Evolutionary conservation across 2,797 vertebrate species (phyloP), one percentile per base, ranked within the genome.

Genomic region (Spea hammondii): DNA sequence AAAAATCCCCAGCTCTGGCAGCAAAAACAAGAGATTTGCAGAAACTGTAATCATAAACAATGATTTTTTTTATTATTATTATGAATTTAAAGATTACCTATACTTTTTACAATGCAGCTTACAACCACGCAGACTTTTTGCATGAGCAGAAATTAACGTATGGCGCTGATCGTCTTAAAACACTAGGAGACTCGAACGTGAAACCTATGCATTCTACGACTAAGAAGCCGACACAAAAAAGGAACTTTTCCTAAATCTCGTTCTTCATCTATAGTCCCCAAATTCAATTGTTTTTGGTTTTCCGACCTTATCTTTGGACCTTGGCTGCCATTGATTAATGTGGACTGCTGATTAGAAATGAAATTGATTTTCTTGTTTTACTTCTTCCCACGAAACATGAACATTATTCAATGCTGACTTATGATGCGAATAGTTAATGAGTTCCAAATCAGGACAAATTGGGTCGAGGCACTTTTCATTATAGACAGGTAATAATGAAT

Each of bases 61-160:
- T 70, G 48, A 70, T 12, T 51, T 45, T 59, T 76, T 80, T 60
- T 53, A 67, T 69, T 76, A 13, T 45, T 17, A 70, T 68, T 55
- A 80, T 64, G 76, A 80, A 72, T 54, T 65, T 80, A 80, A 80
- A 76, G 73, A 80, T 71, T 72, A 76, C 55, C 79, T 72, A 76
- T 71, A 80, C 53, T 51, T 70, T 57, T 70, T 75, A 66, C 60
- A 75, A 71, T 70, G 59, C 60, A 55, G 75, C 65, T 65, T 74
- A 70, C 51, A 69, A 64, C 70, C 11, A 6, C 4, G 66, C 68
- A 65, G 55, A 72, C n/a, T 70, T 75, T 70, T 78, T 68, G 45
- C 44, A 17, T 73, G 32, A 72, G 32, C n/a, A 32, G n/a, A 32
- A n/a, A 44, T 62, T 13, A 70, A 62, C 64, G 65, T 14, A 54